Base-by-base conservation (phyloP, 2,888 invertebrate species). In the Tetropium fuscum region DNA sequence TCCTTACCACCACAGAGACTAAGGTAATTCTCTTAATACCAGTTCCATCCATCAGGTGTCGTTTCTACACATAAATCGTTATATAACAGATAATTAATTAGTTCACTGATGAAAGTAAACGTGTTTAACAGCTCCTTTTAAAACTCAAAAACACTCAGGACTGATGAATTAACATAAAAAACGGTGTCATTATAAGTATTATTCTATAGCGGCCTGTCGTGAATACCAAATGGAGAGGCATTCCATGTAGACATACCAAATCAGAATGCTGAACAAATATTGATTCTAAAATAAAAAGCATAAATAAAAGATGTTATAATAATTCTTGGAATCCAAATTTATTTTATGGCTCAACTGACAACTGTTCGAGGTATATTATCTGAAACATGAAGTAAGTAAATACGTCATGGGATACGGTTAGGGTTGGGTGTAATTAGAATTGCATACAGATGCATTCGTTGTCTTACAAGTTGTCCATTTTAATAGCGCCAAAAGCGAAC, bases 101-200 rank as follows among this genome's bases (percentile, higher is more conserved):
- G 6, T 10, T 41, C 20, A 20, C 11, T 20, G 18, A 11, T 11
- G 20, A n/a, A 11, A 10, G 11, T 19, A 19, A 20, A 32, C 18
- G 41, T 19, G 20, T 41, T 10, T 20, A 19, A 41, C 34, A 36
- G 20, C n/a, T 2, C 48, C 7, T 48, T 6, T 48, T 48, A 19
- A 48, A 48, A 36, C 20, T 36, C 32, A 18, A 18, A 27, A 30
- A 32, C 34, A 34, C 8, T 34, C 48, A 32, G 19, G 36, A 20
- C 18, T 36, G 34, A 34, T 36, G 20, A 20, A 48, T 34, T 36
- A 8, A 36, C 36, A 34, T 20, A 48, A 48, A 34, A 20, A 10
- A 13, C 20, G n/a, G 13, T 48, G 48, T 48, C 19, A 22, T 36
- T 48, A 13, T 36, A 34, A 3, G 20, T 20, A 41, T 41, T 41